Evolutionary conservation across 2,888 invertebrate species (phyloP), one percentile per base, ranked within the genome.

Genomic region (Byasa hedistus): DNA sequence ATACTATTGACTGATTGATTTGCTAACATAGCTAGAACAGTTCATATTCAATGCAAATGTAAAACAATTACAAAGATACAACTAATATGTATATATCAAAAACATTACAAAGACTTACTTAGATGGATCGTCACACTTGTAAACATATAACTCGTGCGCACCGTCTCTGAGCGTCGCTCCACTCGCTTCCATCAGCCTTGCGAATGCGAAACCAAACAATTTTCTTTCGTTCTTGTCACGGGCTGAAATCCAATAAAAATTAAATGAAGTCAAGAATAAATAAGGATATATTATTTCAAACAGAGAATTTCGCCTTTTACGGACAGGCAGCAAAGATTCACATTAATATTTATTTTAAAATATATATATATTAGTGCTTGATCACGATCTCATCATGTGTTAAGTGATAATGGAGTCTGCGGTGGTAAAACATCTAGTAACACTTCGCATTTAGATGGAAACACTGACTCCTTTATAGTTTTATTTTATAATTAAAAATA

Each of bases 171-270:
- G 90, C 0, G 98, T 98, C 0, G 98, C 97, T 1, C 97, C 98
- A 72, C 97, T 96, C 62, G 96, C 94, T 82, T 98, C 97, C 96
- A 98, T 98, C 32, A 98, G 92, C 2, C 97, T 94, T 10, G 96
- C 95, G 86, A 98, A 98, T 19, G 98, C 96, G 83, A 98, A 98
- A 0, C 97, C 98, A 79, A 98, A 97, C 15, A 98, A 87, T 83
- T 98, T 98, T 74, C 97, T 96, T 79, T 98, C 98, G 63, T 95
- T 96, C 81, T 97, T 98, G 73, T 98, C 98, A 64, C 97, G 93
- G 0, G 97, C 96, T 96, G 84, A 21, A 93, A 52, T 52, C 5
- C 5, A 48, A 48, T 19, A 48, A n/a, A 48, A 48, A 48, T 48
- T 1, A 48, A 19, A 48, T 32, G 0, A 32, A 32, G 10, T 10